Conservation (phyloP, 2,888 invertebrate species). For the Acleris laterana region DNA sequence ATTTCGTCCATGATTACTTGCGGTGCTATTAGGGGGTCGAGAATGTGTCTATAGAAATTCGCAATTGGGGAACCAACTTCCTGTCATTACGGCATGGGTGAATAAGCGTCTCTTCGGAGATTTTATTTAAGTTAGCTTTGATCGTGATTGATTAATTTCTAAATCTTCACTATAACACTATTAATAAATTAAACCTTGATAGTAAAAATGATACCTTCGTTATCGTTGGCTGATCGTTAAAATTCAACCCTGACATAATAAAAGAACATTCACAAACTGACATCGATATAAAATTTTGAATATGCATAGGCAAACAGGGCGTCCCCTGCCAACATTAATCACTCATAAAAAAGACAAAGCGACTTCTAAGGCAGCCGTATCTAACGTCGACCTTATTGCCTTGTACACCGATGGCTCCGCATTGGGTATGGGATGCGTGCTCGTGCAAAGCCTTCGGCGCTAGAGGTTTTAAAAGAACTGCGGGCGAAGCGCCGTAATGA, state of each 20-base stretch:
- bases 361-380: constrained; percentile 64
- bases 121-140: neutral
- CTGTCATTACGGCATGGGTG: constrained; percentile 14
- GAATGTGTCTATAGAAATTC: constrained; percentile 43
- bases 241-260: constrained; percentile 39
- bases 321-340: constrained; percentile 73
- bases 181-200: too few species aligned
- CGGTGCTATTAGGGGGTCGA: constrained; percentile 54
- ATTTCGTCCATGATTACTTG: constrained; percentile 70
- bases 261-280: constrained; percentile 45
- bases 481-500: constrained; percentile 49
- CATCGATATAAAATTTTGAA: constrained; percentile 56
- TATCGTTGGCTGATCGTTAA: neutral
- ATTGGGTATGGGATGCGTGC: neutral
- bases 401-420: constrained; percentile 13
- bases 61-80: constrained; percentile 7
- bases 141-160: constrained; percentile 4
- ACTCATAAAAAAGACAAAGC: constrained; percentile 83
- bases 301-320: constrained; percentile 66
- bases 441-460: constrained; percentile 10
- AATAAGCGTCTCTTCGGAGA: neutral
- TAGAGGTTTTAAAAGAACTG: constrained; percentile 24
- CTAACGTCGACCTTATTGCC: constrained; percentile 65
- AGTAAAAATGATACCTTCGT: too few species aligned
- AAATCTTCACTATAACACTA: too few species aligned